Percentiles rank a stretch among this genome's conserved stretches.
phyloP scores from a whole-genome alignment of 2,797 vertebrate genomes.

The Mionectes olivaceus region DNA sequence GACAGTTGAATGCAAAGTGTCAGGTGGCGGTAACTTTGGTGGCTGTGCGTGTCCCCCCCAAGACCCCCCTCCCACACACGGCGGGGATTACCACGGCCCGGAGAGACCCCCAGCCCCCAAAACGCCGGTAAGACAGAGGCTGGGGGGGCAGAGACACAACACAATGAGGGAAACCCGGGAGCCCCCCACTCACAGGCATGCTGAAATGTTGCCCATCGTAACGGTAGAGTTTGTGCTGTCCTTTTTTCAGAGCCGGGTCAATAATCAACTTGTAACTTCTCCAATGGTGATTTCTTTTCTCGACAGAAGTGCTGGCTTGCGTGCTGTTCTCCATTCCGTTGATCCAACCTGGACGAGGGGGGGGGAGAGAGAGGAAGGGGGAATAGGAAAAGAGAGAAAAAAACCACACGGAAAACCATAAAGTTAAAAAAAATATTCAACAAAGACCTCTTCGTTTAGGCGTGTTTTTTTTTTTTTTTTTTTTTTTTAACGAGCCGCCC shows the following conservation, averaged over 20 bases:
- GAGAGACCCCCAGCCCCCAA: neutral
- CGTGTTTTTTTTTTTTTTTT: neutral
- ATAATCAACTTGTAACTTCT: conserved; percentile 99
- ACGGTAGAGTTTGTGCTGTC: conserved; percentile 96
- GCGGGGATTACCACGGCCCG: neutral
- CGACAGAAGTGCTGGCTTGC: conserved; percentile 90
- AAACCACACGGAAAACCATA: neutral
- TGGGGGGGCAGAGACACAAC: neutral
- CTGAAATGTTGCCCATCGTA: conserved; percentile 97
- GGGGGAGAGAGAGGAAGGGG: neutral
- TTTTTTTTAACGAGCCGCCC: no score
- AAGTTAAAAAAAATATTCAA: conserved; percentile 48
- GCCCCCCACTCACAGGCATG: conserved; percentile 88
- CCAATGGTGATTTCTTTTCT: conserved; percentile 98
- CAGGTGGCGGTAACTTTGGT: conserved; percentile 68
- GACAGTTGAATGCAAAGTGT: conserved; percentile 71
- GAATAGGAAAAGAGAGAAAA: neutral
- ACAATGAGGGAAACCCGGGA: conserved; percentile 11
- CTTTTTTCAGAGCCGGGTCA: conserved; percentile 98
- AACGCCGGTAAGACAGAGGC: neutral
- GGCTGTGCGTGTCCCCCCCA: neutral
- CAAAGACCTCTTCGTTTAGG: conserved; percentile 21
- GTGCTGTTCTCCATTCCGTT: conserved; percentile 98
- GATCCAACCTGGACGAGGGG: conserved; percentile 85
- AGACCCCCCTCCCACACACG: neutral